Evolutionary conservation across 2,113 vertebrate species (phyloP), one percentile per base, ranked within the genome.

Genomic region (Dissostichus mawsoni): DNA sequence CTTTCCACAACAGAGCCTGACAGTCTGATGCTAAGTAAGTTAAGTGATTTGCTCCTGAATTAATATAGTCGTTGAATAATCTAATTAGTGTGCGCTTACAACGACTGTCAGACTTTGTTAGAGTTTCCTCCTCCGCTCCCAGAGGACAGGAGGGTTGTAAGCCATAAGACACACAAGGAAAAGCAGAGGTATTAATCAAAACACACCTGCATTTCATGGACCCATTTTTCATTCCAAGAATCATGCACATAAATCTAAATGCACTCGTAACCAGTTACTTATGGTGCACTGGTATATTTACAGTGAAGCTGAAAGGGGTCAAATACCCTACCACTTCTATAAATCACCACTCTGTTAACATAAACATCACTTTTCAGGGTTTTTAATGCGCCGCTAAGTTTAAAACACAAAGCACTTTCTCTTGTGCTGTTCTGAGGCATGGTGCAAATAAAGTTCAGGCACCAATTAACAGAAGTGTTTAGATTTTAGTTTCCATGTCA

Each of bases 1-100:
- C 82, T 81, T 81, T 82, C 80, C 69, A 69, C 82, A 76, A 81
- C 70, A 74, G 75, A 45, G 74, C 65, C 70, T 41, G 74, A 80
- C 81, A 72, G 74, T 76, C 84, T 74, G 58, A 87, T 76, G 79
- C 87, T 65, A 74, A 80, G 78, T 74, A 63, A 89, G 74, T 78
- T 80, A 89, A 89, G 78, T 74, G 80, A 87, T 89, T 88, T 88
- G 85, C 78, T 71, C 76, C 87, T 87, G 69, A 89, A 91, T 88
- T 87, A 89, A 93, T 90, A 84, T 8, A 81, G 81, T 80, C 29
- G 36, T 81, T 81, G 73, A 88, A 88, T 89, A 87, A 89, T 83
- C 76, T 69, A 84, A 91, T 91, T 92, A 84, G 69, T 67, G 76
- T 56, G 74, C 20, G 9, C 87, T 80, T 81, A 76, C 89, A 73